Evolutionary conservation across 1,140 invertebrate genomes (phyloP), one percentile per base, ranked within the genome.

Genomic region (Dendroctonus ponderosae): DNA sequence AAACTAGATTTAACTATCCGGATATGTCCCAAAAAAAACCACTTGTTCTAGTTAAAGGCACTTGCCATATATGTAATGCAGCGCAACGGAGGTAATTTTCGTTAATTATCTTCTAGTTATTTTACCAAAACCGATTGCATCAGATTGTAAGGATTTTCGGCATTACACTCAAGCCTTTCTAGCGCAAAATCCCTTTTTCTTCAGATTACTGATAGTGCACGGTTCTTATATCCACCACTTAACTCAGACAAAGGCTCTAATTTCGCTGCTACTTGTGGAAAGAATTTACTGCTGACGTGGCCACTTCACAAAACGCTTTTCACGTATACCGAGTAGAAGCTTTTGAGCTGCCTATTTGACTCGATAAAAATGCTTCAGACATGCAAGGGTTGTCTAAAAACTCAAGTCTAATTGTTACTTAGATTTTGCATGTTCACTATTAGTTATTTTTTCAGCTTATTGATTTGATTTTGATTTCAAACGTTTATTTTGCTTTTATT

Each of bases 231-330:
- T n/a, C 14, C 54, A 58, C 54, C 39, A 58, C 54, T 58, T 58
- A 42, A 12, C 38, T 42, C 48, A 50, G 48, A 62, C 60, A 62
- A 62, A 62, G 50, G 60, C 60, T 42, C 54, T 43, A 58, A 58
- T 58, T 58, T 58, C 44, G 54, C 54, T 11, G 9, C 54, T 42
- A 58, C 39, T 41, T 52, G 37, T 7, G 44, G 26, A 15, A 44
- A 40, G 41, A 62, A 62, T 62, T 62, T 62, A 40, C 60, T 50
- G 60, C 60, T 62, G 60, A 62, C 60, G 60, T 62, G 50, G 60
- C 48, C 60, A 51, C 50, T 52, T 62, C 44, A 62, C 14, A 62
- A 62, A 62, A 52, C 44, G 60, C 60, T 26, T 62, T 62, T 62
- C 50, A 62, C 48, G 50, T 62, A 52, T 50, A 62, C 26, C 26